phyloP scores from a whole-genome alignment of 1,140 invertebrate genomes.

The Drosophila miranda region DNA sequence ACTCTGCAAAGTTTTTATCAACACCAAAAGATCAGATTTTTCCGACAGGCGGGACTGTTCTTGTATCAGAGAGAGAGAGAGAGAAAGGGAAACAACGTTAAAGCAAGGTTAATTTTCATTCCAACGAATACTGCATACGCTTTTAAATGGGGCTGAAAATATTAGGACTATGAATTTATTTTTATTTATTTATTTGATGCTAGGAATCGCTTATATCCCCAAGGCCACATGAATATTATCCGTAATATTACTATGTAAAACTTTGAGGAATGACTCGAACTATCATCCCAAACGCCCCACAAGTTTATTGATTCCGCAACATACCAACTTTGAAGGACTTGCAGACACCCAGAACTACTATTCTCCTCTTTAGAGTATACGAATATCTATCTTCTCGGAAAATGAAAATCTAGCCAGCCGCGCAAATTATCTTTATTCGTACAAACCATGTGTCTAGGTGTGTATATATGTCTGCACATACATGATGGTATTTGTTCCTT shows the following conservation, averaged over 20 bases:
- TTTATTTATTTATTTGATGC: too few relatives aligned
- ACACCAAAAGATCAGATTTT: constrained; percentile 34
- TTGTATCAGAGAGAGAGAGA: constrained; percentile 2
- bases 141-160: too few relatives aligned
- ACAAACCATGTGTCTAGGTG: constrained; percentile 26
- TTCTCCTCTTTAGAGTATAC: constrained; percentile 31
- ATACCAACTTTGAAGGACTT: too few relatives aligned
- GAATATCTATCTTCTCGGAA: constrained; percentile 37
- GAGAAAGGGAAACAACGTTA: background rate
- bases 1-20: constrained; percentile 48
- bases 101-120: background rate
- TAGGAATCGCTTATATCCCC: too few relatives aligned
- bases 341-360: too few relatives aligned
- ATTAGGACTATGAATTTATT: too few relatives aligned
- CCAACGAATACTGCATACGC: background rate
- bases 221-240: too few relatives aligned
- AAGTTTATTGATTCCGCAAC: too few relatives aligned
- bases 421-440: constrained; percentile 53
- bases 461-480: background rate
- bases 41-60: background rate
- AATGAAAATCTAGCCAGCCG: constrained; percentile 25
- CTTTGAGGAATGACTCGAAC: too few relatives aligned
- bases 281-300: too few relatives aligned
- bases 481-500: constrained; percentile 21
- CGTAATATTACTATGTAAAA: too few relatives aligned